A percentile compares a stretch with the other conserved stretches of the same genome.
Evolutionary conservation across 2,888 invertebrate species (phyloP).

Genomic region (Deladenus siricidicola): DNA sequence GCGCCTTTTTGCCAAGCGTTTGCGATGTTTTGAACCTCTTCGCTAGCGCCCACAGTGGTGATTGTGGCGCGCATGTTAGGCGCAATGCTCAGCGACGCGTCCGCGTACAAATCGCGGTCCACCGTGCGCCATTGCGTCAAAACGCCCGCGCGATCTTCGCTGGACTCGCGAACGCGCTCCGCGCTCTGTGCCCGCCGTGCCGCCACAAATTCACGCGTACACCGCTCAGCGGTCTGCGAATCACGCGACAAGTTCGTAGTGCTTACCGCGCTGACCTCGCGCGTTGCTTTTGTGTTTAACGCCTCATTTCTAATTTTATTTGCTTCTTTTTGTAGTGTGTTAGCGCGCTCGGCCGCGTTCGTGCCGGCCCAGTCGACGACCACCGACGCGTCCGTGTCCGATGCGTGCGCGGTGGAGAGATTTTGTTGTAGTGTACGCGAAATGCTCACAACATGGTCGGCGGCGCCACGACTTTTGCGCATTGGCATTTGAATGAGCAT

Average conservation of each 20-base stretch:
- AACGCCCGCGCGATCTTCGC: constrained; percentile 34
- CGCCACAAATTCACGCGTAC: constrained; percentile 1
- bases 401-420: constrained; percentile 19
- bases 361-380: constrained; percentile 14
- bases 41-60: not conserved
- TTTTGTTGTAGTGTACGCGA: constrained; percentile 13
- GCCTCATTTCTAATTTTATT: constrained; percentile 2
- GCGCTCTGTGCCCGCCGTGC: constrained; percentile 2
- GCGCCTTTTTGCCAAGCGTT: not conserved
- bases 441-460: constrained; percentile 23
- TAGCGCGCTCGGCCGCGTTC: constrained; percentile 7
- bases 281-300: constrained; percentile 2
- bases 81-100: constrained; percentile 16
- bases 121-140: constrained; percentile 42
- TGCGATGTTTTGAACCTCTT: not conserved
- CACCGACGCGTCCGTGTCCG: constrained; percentile 15
- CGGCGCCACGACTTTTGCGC: constrained; percentile 8
- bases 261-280: not conserved
- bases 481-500: constrained; percentile 20
- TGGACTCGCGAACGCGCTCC: constrained; percentile 22
- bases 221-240: not conserved
- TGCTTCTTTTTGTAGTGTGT: constrained; percentile 7
- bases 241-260: not conserved
- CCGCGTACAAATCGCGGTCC: constrained; percentile 42
- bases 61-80: constrained; percentile 1